Evolutionary conservation across 2,888 invertebrate genomes (phyloP).

Genomic region (Tenodera sinensis): DNA sequence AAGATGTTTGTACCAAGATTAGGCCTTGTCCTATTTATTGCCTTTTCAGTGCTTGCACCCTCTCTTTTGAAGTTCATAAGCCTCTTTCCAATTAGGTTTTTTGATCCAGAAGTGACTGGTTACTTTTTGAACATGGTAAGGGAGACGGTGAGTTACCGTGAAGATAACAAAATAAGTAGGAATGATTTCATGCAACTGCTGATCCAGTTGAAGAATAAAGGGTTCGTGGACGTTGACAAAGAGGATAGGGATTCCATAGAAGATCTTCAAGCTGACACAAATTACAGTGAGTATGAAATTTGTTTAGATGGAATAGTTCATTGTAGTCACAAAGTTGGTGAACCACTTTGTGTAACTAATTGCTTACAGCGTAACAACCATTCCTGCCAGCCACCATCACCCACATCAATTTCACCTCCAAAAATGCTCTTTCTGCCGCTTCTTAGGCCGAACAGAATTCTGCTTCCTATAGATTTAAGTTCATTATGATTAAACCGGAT

Average conservation of each 20-base stretch:
- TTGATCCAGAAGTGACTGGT: not conserved
- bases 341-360: no score
- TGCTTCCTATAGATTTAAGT: no score
- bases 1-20: slow-evolving; percentile 36
- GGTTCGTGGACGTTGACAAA: slow-evolving; percentile 2
- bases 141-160: slow-evolving; percentile 36
- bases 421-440: no score
- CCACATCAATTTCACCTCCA: no score
- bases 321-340: no score
- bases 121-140: slow-evolving; percentile 47
- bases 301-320: no score
- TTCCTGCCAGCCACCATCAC: no score
- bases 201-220: slow-evolving; percentile 30
- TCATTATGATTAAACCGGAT: no score
- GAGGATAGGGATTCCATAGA: not conserved
- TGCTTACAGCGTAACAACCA: no score
- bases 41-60: slow-evolving; percentile 31
- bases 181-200: slow-evolving; percentile 34
- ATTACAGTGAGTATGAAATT: not conserved
- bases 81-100: slow-evolving; percentile 19
- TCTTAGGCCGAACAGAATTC: no score
- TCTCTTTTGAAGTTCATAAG: not conserved
- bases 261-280: not conserved
- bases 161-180: slow-evolving; percentile 34
- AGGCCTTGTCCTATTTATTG: slow-evolving; percentile 15